A percentile compares a stretch with the other conserved stretches of the same genome.
Conservation (phyloP, 2,888 invertebrate genomes). For the Polyommatus icarus region DNA sequence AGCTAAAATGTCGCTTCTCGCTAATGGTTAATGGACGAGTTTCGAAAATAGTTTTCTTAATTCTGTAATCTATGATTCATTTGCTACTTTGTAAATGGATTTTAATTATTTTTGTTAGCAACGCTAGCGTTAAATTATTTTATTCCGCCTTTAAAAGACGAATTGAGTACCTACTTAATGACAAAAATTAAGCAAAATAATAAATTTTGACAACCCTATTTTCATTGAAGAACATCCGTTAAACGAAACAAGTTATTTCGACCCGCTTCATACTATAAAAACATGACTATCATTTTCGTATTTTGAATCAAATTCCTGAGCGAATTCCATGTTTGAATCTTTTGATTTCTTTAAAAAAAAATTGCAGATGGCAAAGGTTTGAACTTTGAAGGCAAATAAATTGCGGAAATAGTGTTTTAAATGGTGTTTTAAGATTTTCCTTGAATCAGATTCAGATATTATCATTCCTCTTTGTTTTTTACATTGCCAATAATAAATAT, state of each 20-base stretch:
- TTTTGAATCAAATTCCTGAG: conserved; percentile 13
- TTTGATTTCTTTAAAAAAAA: no score
- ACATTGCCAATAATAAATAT: no score
- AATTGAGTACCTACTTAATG: background rate
- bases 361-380: no score
- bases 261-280: conserved; percentile 22
- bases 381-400: no score
- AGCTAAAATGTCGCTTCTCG: background rate
- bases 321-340: background rate
- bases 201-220: conserved; percentile 7
- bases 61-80: background rate
- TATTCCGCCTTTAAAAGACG: background rate
- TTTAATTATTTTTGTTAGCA: background rate
- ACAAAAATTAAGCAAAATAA: background rate
- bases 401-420: no score
- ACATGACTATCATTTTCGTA: conserved; percentile 21
- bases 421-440: no score
- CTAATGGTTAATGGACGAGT: background rate
- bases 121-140: background rate
- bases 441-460: no score
- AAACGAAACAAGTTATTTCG: conserved; percentile 17
- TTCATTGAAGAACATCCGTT: conserved; percentile 26
- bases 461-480: no score
- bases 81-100: background rate
- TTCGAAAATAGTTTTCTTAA: background rate